phyloP scores from a whole-genome alignment of 2,113 vertebrate genomes.

The Burhinus oedicnemus region DNA sequence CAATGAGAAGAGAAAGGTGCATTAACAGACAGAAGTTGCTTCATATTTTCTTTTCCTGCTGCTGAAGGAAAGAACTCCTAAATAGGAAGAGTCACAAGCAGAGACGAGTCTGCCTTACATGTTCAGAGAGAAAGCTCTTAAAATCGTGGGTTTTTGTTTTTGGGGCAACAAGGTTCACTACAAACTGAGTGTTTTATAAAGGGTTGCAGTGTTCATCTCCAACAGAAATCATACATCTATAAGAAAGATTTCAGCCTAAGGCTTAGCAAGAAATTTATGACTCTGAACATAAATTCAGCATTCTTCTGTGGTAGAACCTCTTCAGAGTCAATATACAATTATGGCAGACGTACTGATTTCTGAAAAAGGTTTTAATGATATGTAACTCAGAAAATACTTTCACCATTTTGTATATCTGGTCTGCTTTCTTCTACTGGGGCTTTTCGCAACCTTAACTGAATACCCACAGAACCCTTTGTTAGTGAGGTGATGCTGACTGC shows the following conservation, averaged over 20 bases:
- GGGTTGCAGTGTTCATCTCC: neutral
- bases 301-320: neutral
- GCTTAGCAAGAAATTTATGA: neutral
- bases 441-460: neutral
- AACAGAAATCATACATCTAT: neutral
- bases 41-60: neutral
- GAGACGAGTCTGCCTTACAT: neutral
- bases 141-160: neutral
- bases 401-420: neutral
- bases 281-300: neutral
- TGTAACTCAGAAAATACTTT: neutral
- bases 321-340: neutral
- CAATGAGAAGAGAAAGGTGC: neutral
- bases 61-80: neutral
- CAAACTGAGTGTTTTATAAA: neutral
- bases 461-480: neutral
- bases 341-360: neutral
- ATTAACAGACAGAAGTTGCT: neutral
- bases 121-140: neutral
- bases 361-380: neutral
- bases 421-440: neutral
- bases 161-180: neutral
- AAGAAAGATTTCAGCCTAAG: neutral
- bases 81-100: neutral
- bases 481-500: neutral